A percentile compares a stretch with the other conserved stretches of the same genome.
Evolutionary conservation across 2,888 invertebrate genomes (phyloP).

Genomic region (Erebia ligea): DNA sequence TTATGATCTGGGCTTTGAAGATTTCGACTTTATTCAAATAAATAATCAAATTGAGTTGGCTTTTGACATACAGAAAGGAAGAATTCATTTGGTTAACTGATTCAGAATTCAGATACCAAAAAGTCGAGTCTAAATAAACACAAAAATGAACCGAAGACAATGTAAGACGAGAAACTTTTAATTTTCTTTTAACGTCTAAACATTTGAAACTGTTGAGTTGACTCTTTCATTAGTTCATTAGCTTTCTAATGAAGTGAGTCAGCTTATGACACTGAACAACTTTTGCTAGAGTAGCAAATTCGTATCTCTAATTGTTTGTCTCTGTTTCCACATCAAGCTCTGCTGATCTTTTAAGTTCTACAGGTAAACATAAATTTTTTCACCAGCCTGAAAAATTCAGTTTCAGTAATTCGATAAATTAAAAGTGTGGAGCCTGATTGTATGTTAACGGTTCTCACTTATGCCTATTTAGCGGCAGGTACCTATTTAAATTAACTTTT

Average conservation of each 20-base stretch:
- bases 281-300: constrained; percentile 5
- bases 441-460: too few species aligned
- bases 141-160: too few species aligned
- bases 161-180: not conserved
- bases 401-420: too few species aligned
- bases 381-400: not conserved
- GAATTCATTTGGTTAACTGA: too few species aligned
- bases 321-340: not conserved
- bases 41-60: too few species aligned
- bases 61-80: too few species aligned
- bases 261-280: constrained; percentile 12
- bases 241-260: constrained; percentile 2
- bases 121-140: too few species aligned
- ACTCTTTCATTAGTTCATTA: constrained; percentile 7
- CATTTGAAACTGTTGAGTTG: constrained; percentile 1
- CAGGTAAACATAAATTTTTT: not conserved
- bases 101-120: too few species aligned
- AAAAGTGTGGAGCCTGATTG: too few species aligned
- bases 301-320: not conserved
- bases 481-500: too few species aligned
- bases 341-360: not conserved
- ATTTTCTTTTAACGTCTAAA: not conserved
- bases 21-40: not conserved
- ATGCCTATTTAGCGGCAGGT: too few species aligned
- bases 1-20: not conserved